Base-by-base conservation (phyloP, 2,113 vertebrate species). In the Centropristis striata region DNA sequence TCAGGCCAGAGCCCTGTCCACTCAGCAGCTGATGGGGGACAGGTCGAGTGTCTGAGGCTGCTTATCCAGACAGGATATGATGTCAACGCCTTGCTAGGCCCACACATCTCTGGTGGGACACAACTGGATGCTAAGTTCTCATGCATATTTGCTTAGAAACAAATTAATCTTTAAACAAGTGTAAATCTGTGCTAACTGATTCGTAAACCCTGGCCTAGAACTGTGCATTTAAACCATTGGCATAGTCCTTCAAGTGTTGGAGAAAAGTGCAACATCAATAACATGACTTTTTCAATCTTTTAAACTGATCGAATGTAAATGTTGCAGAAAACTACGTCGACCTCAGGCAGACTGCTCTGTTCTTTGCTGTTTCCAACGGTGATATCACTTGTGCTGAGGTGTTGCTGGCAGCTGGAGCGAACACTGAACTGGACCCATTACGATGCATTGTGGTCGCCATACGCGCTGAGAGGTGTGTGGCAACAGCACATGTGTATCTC, bases 1-100 rank as follows among this genome's bases (percentile, higher is more conserved):
- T 96, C 95, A 5, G 96, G 95, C 2, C 92, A 95, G 75, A 96
- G 90, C 59, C 96, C 96, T 3, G 49, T 97, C 73, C 96, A 97
- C 79, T 97, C 96, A 1, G 96, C 96, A 27, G 95, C 94, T 13
- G 96, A 97, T 0, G 95, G 96, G n/a, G 96, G 97, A 42, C 96
- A 95, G 5, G 84, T 80, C 0, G 93, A 96, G 76, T 97, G 96
- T 80, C 90, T 98, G 13, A 84, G 96, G 75, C 94, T 98, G 23
- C 95, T 97, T 20, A 93, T 96, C 71, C 91, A 96, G 78, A 94
- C 80, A 41, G 94, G 86, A 25, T 97, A 96, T 61, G 92, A 97
- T 57, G 95, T 97, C 85, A 96, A 96, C 4, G 55, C 91, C 16
- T 51, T 90, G 50, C 90, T 97, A 15, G 94, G 85, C 0, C 61